Percentiles rank a stretch among this genome's conserved stretches.
Conservation (phyloP, 37 sponge, comb jelly and placozoan genomes). For the Haliclona indistincta region DNA sequence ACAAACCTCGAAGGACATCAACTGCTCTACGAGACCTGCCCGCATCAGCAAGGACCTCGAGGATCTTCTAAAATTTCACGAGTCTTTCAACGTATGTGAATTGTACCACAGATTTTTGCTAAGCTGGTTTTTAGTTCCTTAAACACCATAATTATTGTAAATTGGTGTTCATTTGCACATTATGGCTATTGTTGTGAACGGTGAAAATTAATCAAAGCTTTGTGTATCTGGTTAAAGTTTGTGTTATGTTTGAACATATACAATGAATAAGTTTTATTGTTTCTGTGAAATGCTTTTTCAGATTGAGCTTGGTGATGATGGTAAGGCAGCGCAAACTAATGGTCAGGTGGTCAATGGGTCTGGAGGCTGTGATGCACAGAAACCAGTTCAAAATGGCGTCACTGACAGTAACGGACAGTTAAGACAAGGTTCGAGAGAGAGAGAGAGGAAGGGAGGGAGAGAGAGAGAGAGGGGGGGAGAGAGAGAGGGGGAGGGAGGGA, state of each 20-base stretch:
- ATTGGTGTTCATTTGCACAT: not conserved
- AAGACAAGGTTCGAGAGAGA: not conserved
- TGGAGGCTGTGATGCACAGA: too few species aligned
- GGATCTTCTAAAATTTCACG: constrained; percentile 28
- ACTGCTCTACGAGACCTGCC: too few species aligned
- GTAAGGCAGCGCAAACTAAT: too few species aligned
- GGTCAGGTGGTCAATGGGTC: too few species aligned
- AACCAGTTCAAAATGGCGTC: too few species aligned
- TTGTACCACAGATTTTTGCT: too few species aligned
- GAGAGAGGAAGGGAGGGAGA: not conserved
- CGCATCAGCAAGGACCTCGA: constrained; percentile 6
- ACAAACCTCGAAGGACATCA: too few species aligned
- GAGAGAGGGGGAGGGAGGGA: not conserved
- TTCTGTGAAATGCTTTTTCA: too few species aligned
- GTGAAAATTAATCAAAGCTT: not conserved
- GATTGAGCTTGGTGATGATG: too few species aligned
- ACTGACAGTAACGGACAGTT: not conserved
- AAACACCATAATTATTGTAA: too few species aligned
- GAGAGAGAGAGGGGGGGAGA: not conserved
- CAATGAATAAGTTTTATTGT: not conserved
- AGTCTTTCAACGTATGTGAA: constrained; percentile 39
- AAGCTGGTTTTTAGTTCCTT: too few species aligned
- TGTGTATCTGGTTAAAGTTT: not conserved
- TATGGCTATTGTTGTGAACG: not conserved
- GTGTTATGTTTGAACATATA: not conserved